Conservation (phyloP, 2,888 invertebrate species). For the Syrista parreyssii region DNA sequence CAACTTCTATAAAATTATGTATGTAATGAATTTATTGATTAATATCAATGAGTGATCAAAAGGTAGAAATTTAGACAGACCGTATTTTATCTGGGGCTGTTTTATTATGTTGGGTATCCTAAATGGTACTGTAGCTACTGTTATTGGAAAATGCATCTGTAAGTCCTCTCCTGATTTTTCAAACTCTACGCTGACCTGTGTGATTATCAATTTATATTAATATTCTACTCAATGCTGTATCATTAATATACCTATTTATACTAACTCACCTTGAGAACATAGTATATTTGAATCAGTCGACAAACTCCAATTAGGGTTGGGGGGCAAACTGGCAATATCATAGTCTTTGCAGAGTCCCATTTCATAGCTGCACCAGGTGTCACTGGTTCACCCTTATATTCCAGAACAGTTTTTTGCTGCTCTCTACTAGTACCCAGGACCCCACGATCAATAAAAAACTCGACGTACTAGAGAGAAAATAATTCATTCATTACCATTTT, state of each 20-base stretch:
- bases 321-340: constrained; percentile 80
- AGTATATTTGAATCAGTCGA: constrained; percentile 78
- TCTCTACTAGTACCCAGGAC: constrained; percentile 80
- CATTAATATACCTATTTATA: not conserved
- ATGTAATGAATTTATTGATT: not conserved
- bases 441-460: constrained; percentile 81
- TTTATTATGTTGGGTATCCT: constrained; percentile 74
- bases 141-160: constrained; percentile 79
- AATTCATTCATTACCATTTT: constrained; percentile 2
- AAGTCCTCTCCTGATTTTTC: constrained; percentile 78
- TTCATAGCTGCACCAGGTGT: constrained; percentile 72
- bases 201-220: not conserved
- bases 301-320: constrained; percentile 80
- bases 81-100: constrained; percentile 73
- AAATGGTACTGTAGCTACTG: constrained; percentile 80
- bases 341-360: constrained; percentile 75
- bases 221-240: not conserved
- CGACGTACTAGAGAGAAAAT: constrained; percentile 72
- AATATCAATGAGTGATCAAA: not conserved
- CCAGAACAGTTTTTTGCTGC: constrained; percentile 75
- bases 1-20: constrained; percentile 70
- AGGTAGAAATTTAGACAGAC: constrained; percentile 62
- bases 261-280: constrained; percentile 74
- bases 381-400: constrained; percentile 76
- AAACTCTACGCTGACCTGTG: constrained; percentile 76